Conservation (phyloP, 2,888 invertebrate species). For the Drosophila anomalata region DNA sequence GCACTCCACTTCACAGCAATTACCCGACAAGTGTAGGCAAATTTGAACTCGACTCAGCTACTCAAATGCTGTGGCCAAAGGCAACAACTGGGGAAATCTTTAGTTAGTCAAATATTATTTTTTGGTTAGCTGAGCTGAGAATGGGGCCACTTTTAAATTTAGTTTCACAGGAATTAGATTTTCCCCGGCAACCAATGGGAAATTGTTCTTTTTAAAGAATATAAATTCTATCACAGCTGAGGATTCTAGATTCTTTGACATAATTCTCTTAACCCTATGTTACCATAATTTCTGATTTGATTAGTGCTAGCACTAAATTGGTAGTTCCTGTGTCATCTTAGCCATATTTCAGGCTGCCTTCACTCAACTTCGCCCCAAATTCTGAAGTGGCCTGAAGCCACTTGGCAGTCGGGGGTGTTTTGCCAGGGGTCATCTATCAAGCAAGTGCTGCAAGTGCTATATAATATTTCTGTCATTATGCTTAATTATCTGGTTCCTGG, state of each 20-base stretch:
- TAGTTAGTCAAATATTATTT: conserved; percentile 42
- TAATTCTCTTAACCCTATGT: not conserved
- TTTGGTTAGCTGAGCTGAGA: conserved; percentile 7
- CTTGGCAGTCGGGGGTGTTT: not conserved
- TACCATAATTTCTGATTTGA: conserved; percentile 18
- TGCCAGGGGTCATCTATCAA: conserved; percentile 53
- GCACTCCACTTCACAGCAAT: conserved; percentile 73
- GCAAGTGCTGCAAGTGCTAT: conserved; percentile 60
- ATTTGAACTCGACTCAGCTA: conserved; percentile 51
- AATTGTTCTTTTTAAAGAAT: not conserved
- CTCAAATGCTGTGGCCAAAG: conserved; percentile 32
- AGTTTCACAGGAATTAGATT: not conserved
- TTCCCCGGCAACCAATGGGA: not conserved
- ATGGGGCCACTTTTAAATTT: conserved; percentile 8
- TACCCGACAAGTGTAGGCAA: conserved; percentile 74
- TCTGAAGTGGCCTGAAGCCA: not conserved
- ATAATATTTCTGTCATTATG: conserved; percentile 81
- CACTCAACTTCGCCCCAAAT: not conserved
- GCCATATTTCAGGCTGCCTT: conserved; percentile 32
- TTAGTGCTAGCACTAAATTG: conserved; percentile 36
- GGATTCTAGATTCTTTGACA: not conserved
- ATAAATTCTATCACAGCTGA: not conserved
- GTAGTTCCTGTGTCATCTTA: conserved; percentile 45
- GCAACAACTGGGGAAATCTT: conserved; percentile 42
- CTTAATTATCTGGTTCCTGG: conserved; percentile 80